These are phyloP conservation scores for Tipula vernalis DNA, from an alignment of 2,888 invertebrate species.

Conservation along the genomic window DNA sequence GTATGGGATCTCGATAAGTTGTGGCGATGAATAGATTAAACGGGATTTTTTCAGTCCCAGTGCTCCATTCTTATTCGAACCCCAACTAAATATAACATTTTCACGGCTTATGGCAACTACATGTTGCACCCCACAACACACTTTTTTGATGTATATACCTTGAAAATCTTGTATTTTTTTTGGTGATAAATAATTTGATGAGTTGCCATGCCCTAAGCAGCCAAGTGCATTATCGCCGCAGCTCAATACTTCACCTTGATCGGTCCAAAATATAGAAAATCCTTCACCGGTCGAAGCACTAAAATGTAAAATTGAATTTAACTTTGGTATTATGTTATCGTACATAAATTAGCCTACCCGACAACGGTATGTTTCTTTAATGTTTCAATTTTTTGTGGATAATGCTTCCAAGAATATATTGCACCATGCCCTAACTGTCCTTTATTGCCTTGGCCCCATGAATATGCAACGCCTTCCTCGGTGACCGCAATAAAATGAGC, in stretches of 20 bases:
- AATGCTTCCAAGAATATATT: slow-evolving; percentile 38
- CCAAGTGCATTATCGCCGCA: slow-evolving; percentile 51
- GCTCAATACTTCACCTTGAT: slow-evolving; percentile 52
- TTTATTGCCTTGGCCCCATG: slow-evolving; percentile 53
- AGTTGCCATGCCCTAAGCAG: slow-evolving; percentile 51
- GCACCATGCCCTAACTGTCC: slow-evolving; percentile 52
- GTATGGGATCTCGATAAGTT: background rate
- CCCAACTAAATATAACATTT: slow-evolving; percentile 55
- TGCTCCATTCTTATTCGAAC: slow-evolving; percentile 44
- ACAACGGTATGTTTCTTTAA: slow-evolving; percentile 47
- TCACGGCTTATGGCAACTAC: slow-evolving; percentile 47
- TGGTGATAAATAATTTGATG: slow-evolving; percentile 41
- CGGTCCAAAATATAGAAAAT: slow-evolving; percentile 54
- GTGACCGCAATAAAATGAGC: slow-evolving; percentile 46
- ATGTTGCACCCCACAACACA: slow-evolving; percentile 50
- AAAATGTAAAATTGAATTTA: slow-evolving; percentile 13
- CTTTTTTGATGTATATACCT: slow-evolving; percentile 45
- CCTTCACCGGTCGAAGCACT: slow-evolving; percentile 49
- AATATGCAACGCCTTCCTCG: slow-evolving; percentile 47
- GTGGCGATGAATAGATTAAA: background rate
- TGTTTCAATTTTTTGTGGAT: slow-evolving; percentile 46
- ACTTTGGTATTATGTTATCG: background rate
- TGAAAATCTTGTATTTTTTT: slow-evolving; percentile 39
- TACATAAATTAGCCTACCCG: slow-evolving; percentile 28
- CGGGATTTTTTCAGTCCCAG: slow-evolving; percentile 34